phyloP scores from a whole-genome alignment of 2,797 vertebrate species.

The Manis pentadactyla region DNA sequence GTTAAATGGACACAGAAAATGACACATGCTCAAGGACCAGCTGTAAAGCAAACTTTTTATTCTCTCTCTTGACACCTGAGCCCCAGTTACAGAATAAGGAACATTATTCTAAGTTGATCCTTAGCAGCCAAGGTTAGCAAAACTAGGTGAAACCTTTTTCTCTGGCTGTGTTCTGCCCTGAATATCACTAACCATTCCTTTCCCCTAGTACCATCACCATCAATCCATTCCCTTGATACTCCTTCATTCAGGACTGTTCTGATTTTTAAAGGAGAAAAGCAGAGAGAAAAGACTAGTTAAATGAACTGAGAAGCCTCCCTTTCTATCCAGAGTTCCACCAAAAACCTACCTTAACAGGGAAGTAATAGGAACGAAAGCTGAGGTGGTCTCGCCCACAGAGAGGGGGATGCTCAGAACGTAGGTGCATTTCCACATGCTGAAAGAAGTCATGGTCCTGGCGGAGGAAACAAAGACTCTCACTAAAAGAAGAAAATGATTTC shows the following conservation, averaged over 20 bases:
- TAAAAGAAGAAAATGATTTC: background rate
- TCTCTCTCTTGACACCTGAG: conserved; percentile 68
- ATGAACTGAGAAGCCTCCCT: background rate
- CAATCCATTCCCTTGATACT: background rate
- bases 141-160: background rate
- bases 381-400: conserved; percentile 98
- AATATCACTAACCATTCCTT: background rate
- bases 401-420: conserved; percentile 97
- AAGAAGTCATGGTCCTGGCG: conserved; percentile 98
- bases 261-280: background rate
- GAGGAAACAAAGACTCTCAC: background rate
- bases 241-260: background rate
- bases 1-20: conserved; percentile 29
- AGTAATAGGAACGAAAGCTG: conserved; percentile 99
- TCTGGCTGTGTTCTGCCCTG: background rate
- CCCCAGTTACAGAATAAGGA: conserved; percentile 57
- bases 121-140: background rate
- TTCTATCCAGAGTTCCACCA: background rate
- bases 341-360: conserved; percentile 96
- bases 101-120: background rate
- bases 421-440: conserved; percentile 99
- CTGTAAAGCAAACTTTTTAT: conserved; percentile 37
- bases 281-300: background rate
- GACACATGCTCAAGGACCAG: background rate
- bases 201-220: background rate